A percentile compares a stretch with the other conserved stretches of the same genome.
These are phyloP conservation scores for Tetramorium simillimum DNA, from an alignment of 1,140 invertebrate species.

Conservation along the genomic window DNA sequence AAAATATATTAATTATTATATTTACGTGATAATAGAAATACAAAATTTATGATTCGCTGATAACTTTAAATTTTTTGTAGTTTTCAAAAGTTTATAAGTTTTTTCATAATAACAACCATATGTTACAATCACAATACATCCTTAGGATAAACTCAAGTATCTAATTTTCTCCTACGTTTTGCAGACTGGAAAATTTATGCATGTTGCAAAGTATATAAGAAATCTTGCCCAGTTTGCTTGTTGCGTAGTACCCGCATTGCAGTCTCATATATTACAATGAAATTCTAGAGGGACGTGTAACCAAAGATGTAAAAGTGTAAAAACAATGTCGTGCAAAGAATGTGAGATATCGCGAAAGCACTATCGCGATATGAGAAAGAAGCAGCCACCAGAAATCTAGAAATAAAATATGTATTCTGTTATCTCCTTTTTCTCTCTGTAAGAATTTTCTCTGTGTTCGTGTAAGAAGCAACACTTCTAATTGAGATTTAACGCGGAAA, in stretches of 20 bases:
- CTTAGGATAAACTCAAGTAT: neutral
- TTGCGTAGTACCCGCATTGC: neutral
- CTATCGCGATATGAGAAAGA: neutral
- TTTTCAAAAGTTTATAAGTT: neutral
- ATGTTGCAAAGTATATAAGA: neutral
- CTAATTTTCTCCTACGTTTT: neutral
- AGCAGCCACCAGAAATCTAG: neutral
- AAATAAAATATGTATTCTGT: neutral
- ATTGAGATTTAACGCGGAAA: slow-evolving; percentile 7
- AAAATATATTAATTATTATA: neutral
- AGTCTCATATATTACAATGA: slow-evolving; percentile 35
- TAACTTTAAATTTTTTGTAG: neutral
- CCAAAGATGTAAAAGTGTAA: slow-evolving; percentile 2
- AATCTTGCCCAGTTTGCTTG: neutral
- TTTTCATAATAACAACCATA: neutral
- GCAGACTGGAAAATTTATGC: neutral
- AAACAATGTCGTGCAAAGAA: neutral
- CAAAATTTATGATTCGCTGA: neutral
- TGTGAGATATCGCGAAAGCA: neutral
- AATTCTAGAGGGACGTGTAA: neutral
- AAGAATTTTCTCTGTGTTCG: neutral
- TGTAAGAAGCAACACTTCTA: neutral
- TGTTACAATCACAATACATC: neutral
- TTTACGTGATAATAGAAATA: neutral
- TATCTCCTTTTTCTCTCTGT: neutral